These are phyloP conservation scores for Synergus itoensis DNA, from an alignment of 2,888 invertebrate species.

Conservation along the genomic window DNA sequence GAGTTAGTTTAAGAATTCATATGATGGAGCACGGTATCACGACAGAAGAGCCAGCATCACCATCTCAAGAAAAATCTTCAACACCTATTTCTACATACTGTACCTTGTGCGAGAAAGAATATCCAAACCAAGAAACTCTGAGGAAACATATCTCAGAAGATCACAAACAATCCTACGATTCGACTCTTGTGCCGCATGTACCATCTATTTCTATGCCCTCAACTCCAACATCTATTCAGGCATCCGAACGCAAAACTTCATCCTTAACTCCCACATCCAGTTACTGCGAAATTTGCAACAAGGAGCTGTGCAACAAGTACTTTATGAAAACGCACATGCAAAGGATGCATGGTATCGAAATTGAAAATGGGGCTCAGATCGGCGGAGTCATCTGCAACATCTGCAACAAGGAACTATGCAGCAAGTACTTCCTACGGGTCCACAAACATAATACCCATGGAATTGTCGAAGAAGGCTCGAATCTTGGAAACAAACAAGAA, in stretches of 20 bases:
- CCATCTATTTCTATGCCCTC: constrained; percentile 54
- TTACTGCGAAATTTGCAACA: constrained; percentile 98
- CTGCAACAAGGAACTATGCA: constrained; percentile 98
- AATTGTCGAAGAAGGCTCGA: constrained; percentile 89
- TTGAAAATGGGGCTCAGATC: constrained; percentile 94
- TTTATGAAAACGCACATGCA: constrained; percentile 99
- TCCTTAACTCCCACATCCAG: constrained; percentile 88
- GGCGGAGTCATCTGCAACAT: constrained; percentile 98
- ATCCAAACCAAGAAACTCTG: constrained; percentile 82
- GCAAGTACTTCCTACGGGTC: constrained; percentile 97
- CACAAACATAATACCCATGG: constrained; percentile 99
- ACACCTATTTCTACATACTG: constrained; percentile 70
- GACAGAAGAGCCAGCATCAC: constrained; percentile 65
- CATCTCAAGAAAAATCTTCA: constrained; percentile 74
- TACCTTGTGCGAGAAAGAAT: constrained; percentile 82
- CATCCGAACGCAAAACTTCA: constrained; percentile 80
- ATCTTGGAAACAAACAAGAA: constrained; percentile 67
- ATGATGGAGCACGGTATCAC: constrained; percentile 83
- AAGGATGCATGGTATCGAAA: constrained; percentile 97
- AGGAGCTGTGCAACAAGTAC: constrained; percentile 99
- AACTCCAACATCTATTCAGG: constrained; percentile 48
- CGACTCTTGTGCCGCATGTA: constrained; percentile 50
- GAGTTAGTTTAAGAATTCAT: constrained; percentile 85
- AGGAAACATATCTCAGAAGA: constrained; percentile 85
- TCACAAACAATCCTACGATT: constrained; percentile 78